These are phyloP conservation scores for Isurus oxyrinchus DNA, from an alignment of 2,113 vertebrate genomes.

Conservation along the genomic window DNA sequence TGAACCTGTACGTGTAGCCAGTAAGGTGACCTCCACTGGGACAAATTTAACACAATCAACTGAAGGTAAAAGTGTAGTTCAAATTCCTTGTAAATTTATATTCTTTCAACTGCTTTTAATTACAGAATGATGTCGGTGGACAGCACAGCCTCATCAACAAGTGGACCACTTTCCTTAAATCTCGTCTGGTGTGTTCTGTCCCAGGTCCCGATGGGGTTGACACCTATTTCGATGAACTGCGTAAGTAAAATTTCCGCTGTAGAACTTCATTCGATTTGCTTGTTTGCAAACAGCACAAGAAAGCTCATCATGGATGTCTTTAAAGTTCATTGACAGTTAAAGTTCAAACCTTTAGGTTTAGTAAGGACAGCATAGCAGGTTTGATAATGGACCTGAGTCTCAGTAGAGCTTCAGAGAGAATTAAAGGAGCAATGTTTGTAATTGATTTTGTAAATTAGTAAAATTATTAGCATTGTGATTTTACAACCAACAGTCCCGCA, in stretches of 20 bases:
- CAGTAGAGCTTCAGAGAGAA: not conserved
- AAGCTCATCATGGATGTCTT: not conserved
- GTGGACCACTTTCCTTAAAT: slow-evolving; percentile 97
- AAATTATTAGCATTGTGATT: not conserved
- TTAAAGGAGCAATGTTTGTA: not conserved
- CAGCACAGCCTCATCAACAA: slow-evolving; percentile 95
- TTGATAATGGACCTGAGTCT: not conserved
- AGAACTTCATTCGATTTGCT: not conserved
- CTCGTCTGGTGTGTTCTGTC: slow-evolving; percentile 85
- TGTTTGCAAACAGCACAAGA: not conserved
- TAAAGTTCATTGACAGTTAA: not conserved
- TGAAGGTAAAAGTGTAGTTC: not conserved
- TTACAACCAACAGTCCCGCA: not conserved
- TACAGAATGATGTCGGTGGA: slow-evolving; percentile 91
- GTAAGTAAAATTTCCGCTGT: slow-evolving; percentile 64
- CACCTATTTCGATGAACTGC: slow-evolving; percentile 91
- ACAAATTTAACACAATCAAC: not conserved
- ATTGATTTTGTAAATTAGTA: not conserved
- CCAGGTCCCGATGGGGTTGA: slow-evolving; percentile 86
- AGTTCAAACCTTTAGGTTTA: not conserved
- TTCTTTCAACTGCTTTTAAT: slow-evolving; percentile 9
- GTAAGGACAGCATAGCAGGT: not conserved
- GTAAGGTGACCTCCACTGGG: not conserved
- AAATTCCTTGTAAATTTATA: not conserved
- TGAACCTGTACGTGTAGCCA: not conserved